Evolutionary conservation across 2,113 vertebrate species (phyloP).

Genomic region (Furnarius figulus): DNA sequence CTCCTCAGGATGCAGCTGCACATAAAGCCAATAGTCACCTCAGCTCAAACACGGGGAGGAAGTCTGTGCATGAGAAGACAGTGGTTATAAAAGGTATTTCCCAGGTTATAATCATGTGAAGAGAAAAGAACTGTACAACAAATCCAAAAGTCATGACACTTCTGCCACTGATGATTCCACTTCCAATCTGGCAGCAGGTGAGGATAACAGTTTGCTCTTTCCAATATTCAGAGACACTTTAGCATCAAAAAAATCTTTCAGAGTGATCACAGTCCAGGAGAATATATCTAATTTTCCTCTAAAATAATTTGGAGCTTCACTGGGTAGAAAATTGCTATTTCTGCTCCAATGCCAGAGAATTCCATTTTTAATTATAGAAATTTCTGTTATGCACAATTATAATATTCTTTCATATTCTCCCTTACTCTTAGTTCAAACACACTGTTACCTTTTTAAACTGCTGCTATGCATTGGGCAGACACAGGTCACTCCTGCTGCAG

Average conservation of each 20-base stretch:
- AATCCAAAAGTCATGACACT: not conserved
- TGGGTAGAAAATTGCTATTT: conserved; percentile 70
- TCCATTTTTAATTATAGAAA: conserved; percentile 62
- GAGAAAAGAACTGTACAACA: not conserved
- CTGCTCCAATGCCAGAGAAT: conserved; percentile 60
- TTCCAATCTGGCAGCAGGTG: not conserved
- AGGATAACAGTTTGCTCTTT: conserved; percentile 4
- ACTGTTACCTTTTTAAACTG: conserved; percentile 37
- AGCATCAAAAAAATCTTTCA: conserved; percentile 32
- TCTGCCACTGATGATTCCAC: not conserved
- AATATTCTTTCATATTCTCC: conserved; percentile 40
- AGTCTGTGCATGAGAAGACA: not conserved
- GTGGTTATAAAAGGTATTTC: not conserved
- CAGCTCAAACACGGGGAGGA: not conserved
- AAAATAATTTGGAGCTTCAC: conserved; percentile 69
- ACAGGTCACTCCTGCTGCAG: not conserved
- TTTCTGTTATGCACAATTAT: conserved; percentile 54
- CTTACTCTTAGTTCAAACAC: conserved; percentile 12
- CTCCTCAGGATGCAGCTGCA: not conserved
- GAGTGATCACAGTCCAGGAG: conserved; percentile 30
- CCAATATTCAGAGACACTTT: not conserved
- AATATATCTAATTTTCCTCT: conserved; percentile 50
- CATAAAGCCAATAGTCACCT: not conserved
- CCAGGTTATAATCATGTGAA: not conserved
- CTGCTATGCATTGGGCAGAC: not conserved